These are phyloP conservation scores for Menura novaehollandiae DNA, from an alignment of 2,113 vertebrate genomes.

Conservation along the genomic window DNA sequence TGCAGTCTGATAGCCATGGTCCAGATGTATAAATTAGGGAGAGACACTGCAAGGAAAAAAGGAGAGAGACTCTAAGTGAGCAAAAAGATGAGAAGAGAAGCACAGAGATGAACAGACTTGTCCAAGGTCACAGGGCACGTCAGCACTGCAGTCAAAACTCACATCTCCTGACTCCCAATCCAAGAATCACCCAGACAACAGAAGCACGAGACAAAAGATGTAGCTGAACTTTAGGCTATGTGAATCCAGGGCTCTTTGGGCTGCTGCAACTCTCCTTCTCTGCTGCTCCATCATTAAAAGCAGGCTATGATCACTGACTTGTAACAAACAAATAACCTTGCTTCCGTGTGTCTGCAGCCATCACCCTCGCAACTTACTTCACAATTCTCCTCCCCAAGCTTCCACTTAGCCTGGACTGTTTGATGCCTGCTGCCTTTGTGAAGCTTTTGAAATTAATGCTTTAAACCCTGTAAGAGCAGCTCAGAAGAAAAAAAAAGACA, in stretches of 20 bases:
- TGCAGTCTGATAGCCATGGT: background rate
- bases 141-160: background rate
- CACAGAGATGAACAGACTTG: background rate
- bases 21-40: background rate
- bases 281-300: background rate
- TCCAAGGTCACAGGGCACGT: background rate
- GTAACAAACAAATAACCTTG: background rate
- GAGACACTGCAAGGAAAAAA: background rate
- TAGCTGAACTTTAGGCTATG: background rate
- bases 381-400: background rate
- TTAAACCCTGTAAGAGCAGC: background rate
- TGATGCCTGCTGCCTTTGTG: slow-evolving; percentile 18
- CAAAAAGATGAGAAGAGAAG: background rate
- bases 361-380: background rate
- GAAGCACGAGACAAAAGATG: background rate
- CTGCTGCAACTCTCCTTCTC: background rate
- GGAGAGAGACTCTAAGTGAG: background rate
- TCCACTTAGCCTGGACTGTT: background rate
- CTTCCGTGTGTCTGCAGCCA: background rate
- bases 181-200: background rate
- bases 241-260: background rate
- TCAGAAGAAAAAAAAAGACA: background rate
- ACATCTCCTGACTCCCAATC: background rate
- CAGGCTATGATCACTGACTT: background rate
- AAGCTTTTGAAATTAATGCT: slow-evolving; percentile 41